phyloP scores from a whole-genome alignment of 2,113 vertebrate species.

The Polyodon spathula region DNA sequence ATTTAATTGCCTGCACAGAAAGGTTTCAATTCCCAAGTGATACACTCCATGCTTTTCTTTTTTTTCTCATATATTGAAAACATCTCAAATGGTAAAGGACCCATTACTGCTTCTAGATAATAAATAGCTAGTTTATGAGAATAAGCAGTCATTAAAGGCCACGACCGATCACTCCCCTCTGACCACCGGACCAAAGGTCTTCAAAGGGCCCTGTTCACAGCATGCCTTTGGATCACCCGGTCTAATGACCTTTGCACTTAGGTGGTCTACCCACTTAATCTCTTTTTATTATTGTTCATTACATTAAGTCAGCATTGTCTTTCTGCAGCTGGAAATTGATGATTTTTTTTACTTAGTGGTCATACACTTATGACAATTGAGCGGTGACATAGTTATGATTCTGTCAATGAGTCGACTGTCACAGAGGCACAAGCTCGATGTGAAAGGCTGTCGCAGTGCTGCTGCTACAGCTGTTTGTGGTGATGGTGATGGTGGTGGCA shows the following conservation, averaged over 20 bases:
- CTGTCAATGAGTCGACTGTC: constrained; percentile 14
- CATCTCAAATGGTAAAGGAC: background rate
- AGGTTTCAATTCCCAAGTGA: background rate
- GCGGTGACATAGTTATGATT: constrained; percentile 1
- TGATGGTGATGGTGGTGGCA: constrained; percentile 12
- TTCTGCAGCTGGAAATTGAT: constrained; percentile 19
- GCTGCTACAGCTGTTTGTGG: constrained; percentile 5
- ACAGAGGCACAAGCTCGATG: constrained; percentile 25
- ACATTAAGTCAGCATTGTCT: constrained; percentile 38
- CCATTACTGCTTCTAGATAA: constrained; percentile 30
- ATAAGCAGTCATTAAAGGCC: constrained; percentile 51
- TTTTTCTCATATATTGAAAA: background rate
- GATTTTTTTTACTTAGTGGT: constrained; percentile 9
- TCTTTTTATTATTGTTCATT: constrained; percentile 51
- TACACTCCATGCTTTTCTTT: background rate
- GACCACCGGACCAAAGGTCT: constrained; percentile 57
- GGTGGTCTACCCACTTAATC: constrained; percentile 31
- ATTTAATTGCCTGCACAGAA: no score
- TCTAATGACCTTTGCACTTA: constrained; percentile 34
- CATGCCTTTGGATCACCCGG: constrained; percentile 35
- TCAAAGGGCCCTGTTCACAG: constrained; percentile 46
- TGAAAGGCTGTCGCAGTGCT: constrained; percentile 27
- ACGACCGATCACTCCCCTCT: constrained; percentile 42
- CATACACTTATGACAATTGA: constrained; percentile 17
- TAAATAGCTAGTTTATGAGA: constrained; percentile 55